These are phyloP conservation scores for Remorina albescens DNA, from an alignment of 2,797 vertebrate species.

Conservation along the genomic window DNA sequence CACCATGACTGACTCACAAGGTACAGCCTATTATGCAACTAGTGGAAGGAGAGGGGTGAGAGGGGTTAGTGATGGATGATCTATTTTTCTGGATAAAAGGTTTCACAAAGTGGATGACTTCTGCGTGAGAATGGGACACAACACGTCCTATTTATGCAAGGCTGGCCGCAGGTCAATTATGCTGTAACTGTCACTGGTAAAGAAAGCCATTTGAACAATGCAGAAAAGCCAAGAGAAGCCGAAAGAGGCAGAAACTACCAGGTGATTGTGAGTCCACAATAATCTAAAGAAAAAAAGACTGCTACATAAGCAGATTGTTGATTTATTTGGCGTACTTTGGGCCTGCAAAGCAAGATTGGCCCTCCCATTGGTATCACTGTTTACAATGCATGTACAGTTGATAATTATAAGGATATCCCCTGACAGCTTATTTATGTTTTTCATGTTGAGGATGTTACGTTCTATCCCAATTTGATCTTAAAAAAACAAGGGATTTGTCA, in stretches of 20 bases:
- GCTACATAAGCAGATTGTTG: not conserved
- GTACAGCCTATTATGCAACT: constrained; percentile 79
- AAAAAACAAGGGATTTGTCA: constrained; percentile 55
- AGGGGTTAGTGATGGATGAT: constrained; percentile 61
- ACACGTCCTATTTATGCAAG: constrained; percentile 69
- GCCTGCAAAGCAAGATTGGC: constrained; percentile 16
- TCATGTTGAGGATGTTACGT: constrained; percentile 33
- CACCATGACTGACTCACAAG: constrained; percentile 79
- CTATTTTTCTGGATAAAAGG: constrained; percentile 74
- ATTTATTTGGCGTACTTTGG: constrained; percentile 32
- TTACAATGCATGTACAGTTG: constrained; percentile 31
- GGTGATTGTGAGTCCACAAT: constrained; percentile 24
- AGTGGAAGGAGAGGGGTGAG: constrained; percentile 57
- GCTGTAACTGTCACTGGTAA: constrained; percentile 63
- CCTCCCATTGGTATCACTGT: constrained; percentile 28
- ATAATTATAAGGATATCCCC: constrained; percentile 58
- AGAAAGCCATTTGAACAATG: constrained; percentile 48
- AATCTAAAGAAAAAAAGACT: constrained; percentile 23
- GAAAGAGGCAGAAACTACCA: constrained; percentile 33
- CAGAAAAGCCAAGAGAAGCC: constrained; percentile 9
- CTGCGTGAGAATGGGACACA: constrained; percentile 72
- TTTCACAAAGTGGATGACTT: constrained; percentile 73
- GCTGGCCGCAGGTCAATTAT: constrained; percentile 70
- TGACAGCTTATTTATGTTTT: constrained; percentile 48
- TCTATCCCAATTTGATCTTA: constrained; percentile 44